Conservation (phyloP, 2,888 invertebrate species). For the Papilio demoleus region DNA sequence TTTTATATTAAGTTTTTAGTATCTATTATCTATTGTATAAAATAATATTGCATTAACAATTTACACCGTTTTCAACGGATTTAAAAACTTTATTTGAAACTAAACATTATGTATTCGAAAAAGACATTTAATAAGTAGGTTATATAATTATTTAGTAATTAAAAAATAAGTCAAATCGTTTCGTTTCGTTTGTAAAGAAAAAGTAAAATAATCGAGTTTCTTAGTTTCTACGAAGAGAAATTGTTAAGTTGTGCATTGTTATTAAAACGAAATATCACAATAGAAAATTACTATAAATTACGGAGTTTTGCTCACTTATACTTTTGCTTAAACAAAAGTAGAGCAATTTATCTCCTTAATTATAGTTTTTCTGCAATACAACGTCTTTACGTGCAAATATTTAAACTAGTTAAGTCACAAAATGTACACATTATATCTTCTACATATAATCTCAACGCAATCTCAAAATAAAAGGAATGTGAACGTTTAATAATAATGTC, state of each 20-base stretch:
- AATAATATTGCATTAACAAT: constrained; percentile 1
- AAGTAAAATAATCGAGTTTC: not conserved
- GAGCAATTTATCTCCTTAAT: constrained; percentile 37
- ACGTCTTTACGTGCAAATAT: not conserved
- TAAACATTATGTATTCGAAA: not conserved
- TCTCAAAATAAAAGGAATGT: constrained; percentile 5
- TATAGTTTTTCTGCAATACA: constrained; percentile 11
- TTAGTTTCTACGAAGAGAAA: not conserved
- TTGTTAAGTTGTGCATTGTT: constrained; percentile 13
- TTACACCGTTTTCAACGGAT: not conserved
- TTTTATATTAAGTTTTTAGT: not conserved
- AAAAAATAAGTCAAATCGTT: constrained; percentile 7
- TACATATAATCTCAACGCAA: constrained; percentile 5
- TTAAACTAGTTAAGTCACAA: constrained; percentile 2
- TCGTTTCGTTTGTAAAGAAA: not conserved
- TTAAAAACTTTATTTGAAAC: not conserved
- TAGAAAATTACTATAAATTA: constrained; percentile 21
- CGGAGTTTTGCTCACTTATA: constrained; percentile 43
- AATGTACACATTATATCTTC: too few species aligned
- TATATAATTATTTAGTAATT: not conserved
- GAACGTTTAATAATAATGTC: not conserved
- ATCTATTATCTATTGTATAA: not conserved
- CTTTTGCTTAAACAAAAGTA: constrained; percentile 48
- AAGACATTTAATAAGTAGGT: not conserved
- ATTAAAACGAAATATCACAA: constrained; percentile 8